Evolutionary conservation across 2,888 invertebrate genomes (phyloP).

Genomic region (Ptychoptera contaminata): DNA sequence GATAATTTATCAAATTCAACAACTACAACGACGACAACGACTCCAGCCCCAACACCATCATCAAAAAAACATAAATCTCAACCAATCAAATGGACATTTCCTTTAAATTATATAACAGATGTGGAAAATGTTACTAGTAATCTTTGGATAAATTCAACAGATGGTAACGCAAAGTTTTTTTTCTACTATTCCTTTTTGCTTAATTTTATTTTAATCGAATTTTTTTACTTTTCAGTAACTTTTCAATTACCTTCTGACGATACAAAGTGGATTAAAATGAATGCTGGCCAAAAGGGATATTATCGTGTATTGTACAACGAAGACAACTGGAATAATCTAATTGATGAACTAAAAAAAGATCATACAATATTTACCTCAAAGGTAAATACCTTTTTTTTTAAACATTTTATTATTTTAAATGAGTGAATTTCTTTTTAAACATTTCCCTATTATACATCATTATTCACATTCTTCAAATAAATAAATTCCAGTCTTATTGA

Average conservation of each 20-base stretch:
- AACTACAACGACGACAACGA: slow-evolving; percentile 18
- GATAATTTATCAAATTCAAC: slow-evolving; percentile 19
- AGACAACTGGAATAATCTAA: slow-evolving; percentile 28
- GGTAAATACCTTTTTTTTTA: too few relatives aligned
- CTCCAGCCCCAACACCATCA: slow-evolving; percentile 16
- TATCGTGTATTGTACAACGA: slow-evolving; percentile 29
- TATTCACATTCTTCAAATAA: too few relatives aligned
- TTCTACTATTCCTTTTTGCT: not conserved
- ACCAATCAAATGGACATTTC: slow-evolving; percentile 27
- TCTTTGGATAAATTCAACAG: slow-evolving; percentile 19
- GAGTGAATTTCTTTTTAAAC: too few relatives aligned
- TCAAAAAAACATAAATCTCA: slow-evolving; percentile 17
- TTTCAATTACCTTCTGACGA: slow-evolving; percentile 25
- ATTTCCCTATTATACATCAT: too few relatives aligned
- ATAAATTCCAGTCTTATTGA: not conserved
- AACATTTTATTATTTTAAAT: too few relatives aligned
- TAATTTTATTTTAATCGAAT: not conserved
- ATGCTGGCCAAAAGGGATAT: slow-evolving; percentile 28
- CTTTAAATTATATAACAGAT: slow-evolving; percentile 27
- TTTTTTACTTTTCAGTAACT: slow-evolving; percentile 17
- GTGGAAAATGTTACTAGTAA: slow-evolving; percentile 23
- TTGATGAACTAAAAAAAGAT: slow-evolving; percentile 23
- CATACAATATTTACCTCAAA: slow-evolving; percentile 24
- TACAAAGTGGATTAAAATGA: slow-evolving; percentile 31
- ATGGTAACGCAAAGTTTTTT: slow-evolving; percentile 17